Base-by-base conservation (phyloP, 2,888 invertebrate genomes). In the Venusia cambrica region DNA sequence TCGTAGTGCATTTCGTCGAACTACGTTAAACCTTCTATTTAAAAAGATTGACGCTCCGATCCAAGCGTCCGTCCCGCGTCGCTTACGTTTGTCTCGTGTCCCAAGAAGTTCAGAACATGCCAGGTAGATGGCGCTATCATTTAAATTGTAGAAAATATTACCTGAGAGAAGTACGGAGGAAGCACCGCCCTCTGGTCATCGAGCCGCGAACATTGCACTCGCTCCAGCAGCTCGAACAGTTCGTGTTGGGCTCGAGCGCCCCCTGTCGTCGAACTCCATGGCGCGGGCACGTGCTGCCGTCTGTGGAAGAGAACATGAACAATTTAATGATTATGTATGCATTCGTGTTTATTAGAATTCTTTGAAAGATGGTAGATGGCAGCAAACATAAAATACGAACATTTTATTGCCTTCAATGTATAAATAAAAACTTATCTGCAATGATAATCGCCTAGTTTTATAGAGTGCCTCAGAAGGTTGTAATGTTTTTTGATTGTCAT, bases 111-210 rank as follows among this genome's bases (percentile, higher is more conserved):
- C 11, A 14, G 2, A 4, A 4, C 1, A 5, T 0, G 1, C 5
- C 10, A 17, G 10, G 15, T 7, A 48, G 47, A 37, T 48, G 38
- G 45, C 47, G 45, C 28, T 38, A 1, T 16, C 12, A 12, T 7
- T n/a, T n/a, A 24, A 1, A 8, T 8, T 2, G 9, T 22, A 17
- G 35, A 14, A 18, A 14, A 11, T 43, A 89, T 80, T 79, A 95
- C 95, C 94, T 95, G 95, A 75, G 93, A 92, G 85, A 95, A 95
- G 87, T 95, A 95, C 29, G 95, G 92, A 51, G 98, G 97, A 69
- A 98, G 89, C 60, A 96, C 96, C 80, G 98, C 98, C 87, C 98
- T 92, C 89, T 99, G 98, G 89, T 98, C 98, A 76, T 99, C 97
- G 69, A 98, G 88, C 45, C 98, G 92, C 57, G 96, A 96, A 88